Evolutionary conservation across 2,888 invertebrate genomes (phyloP).

Genomic region (Rhimphoctona megacephalus): DNA sequence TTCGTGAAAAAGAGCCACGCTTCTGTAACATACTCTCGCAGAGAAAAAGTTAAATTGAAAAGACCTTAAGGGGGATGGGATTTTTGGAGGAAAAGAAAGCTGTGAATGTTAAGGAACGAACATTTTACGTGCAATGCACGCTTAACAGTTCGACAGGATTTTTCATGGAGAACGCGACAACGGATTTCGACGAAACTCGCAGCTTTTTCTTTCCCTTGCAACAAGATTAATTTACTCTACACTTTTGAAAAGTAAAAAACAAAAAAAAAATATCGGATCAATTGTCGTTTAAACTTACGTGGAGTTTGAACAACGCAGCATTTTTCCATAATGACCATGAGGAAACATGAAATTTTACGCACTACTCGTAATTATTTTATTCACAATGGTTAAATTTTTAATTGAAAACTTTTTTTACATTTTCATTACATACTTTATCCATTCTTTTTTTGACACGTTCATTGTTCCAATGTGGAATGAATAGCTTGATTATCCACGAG

Average conservation of each 20-base stretch:
- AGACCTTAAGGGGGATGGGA: conserved; percentile 14
- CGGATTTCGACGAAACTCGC: conserved; percentile 8
- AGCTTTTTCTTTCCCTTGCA: background rate
- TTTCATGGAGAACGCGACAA: conserved; percentile 25
- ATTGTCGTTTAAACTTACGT: background rate
- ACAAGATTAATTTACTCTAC: background rate
- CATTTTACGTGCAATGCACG: conserved; percentile 30
- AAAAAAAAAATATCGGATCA: background rate
- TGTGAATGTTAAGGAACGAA: conserved; percentile 16
- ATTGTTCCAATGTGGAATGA: background rate
- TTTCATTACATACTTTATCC: background rate
- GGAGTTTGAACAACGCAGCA: background rate
- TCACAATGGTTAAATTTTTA: background rate
- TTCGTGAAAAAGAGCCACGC: background rate
- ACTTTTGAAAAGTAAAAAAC: background rate
- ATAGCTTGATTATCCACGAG: conserved; percentile 8
- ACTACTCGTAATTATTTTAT: background rate
- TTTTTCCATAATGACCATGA: background rate
- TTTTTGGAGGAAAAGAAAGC: conserved; percentile 8
- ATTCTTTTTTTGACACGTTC: background rate
- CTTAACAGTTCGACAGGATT: conserved; percentile 42
- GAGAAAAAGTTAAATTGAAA: conserved; percentile 21
- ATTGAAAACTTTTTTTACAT: background rate
- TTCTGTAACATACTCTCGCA: background rate
- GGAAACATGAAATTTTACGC: background rate